These are phyloP conservation scores for Syngnathus acus DNA, from an alignment of 2,797 vertebrate genomes.

Conservation along the genomic window DNA sequence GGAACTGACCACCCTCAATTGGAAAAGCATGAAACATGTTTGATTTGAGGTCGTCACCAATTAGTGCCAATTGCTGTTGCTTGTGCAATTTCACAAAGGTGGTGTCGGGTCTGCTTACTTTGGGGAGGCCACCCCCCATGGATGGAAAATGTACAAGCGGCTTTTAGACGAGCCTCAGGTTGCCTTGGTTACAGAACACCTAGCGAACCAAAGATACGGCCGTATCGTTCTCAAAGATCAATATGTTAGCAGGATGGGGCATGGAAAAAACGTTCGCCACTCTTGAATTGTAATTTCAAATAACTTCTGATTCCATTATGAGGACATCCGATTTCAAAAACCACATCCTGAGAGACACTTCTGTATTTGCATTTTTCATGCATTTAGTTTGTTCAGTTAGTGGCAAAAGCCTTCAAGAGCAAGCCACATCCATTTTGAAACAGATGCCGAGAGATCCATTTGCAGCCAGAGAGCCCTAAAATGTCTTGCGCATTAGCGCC, in stretches of 20 bases:
- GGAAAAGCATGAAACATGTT: neutral
- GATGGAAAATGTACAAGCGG: slow-evolving; percentile 19
- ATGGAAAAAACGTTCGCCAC: slow-evolving; percentile 12
- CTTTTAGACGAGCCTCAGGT: slow-evolving; percentile 43
- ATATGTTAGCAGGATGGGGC: slow-evolving; percentile 40
- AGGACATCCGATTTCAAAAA: no score
- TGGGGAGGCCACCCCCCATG: neutral
- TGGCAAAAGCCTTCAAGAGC: neutral
- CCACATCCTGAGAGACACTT: no score
- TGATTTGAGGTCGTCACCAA: neutral
- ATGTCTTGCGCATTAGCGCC: slow-evolving; percentile 43
- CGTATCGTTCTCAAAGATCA: slow-evolving; percentile 15
- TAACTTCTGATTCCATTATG: neutral
- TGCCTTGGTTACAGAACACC: slow-evolving; percentile 47
- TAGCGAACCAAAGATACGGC: neutral
- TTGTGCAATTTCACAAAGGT: neutral
- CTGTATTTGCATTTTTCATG: no score
- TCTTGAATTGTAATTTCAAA: slow-evolving; percentile 3
- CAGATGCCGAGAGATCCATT: slow-evolving; percentile 38
- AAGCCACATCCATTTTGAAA: slow-evolving; percentile 24
- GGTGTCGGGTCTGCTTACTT: neutral
- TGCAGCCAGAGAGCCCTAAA: slow-evolving; percentile 25
- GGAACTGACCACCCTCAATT: neutral
- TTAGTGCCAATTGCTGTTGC: neutral
- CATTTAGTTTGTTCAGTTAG: neutral